A percentile compares a stretch with the other conserved stretches of the same genome.
phyloP scores from a whole-genome alignment of 2,797 vertebrate species.

The Takifugu rubripes region DNA sequence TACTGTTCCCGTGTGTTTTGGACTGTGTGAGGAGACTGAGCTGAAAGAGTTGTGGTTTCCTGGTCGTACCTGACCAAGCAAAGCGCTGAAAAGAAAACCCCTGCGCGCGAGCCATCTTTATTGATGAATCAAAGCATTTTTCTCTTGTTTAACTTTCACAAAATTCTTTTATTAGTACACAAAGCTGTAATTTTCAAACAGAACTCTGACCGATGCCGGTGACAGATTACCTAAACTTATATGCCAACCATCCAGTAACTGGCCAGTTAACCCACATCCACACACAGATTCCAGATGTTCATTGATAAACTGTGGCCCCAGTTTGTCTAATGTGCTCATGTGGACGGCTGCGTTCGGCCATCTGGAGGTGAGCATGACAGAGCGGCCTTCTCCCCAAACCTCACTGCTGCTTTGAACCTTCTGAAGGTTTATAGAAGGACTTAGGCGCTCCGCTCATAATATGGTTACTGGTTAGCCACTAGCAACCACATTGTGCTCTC shows the following conservation, averaged over 20 bases:
- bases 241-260: constrained; percentile 9
- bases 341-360: constrained; percentile 62
- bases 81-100: too few relatives aligned
- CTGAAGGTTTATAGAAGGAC: constrained; percentile 72
- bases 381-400: constrained; percentile 69
- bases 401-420: constrained; percentile 72
- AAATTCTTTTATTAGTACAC: too few relatives aligned
- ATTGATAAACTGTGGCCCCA: constrained; percentile 68
- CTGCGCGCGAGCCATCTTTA: too few relatives aligned
- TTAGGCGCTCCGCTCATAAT: constrained; percentile 76
- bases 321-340: constrained; percentile 51
- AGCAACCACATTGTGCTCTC: constrained; percentile 74
- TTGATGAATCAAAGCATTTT: too few relatives aligned
- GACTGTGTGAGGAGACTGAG: too few relatives aligned
- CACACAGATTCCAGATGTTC: constrained; percentile 60
- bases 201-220: not conserved
- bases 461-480: constrained; percentile 79
- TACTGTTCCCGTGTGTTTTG: too few relatives aligned
- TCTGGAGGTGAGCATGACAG: constrained; percentile 70
- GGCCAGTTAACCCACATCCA: constrained; percentile 60
- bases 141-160: too few relatives aligned
- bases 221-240: constrained; percentile 36
- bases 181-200: not conserved
- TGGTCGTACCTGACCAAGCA: too few relatives aligned
- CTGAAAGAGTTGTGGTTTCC: too few relatives aligned